These are phyloP conservation scores for Etheostoma nigrum DNA, from an alignment of 2,797 vertebrate species.

Conservation along the genomic window DNA sequence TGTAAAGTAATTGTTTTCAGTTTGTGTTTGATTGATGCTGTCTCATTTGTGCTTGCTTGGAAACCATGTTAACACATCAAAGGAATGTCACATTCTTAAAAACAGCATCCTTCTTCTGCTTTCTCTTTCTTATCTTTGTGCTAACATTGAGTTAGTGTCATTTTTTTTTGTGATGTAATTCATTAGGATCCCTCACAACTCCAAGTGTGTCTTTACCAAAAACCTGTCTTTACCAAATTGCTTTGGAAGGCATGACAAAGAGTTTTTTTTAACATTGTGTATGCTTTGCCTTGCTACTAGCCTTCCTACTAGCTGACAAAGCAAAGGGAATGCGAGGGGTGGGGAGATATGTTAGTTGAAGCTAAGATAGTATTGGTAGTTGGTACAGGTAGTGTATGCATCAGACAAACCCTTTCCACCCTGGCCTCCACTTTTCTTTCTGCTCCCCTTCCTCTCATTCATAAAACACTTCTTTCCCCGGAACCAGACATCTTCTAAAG, in stretches of 20 bases:
- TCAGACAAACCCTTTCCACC: conserved; percentile 2
- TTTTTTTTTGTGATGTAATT: conserved; percentile 11
- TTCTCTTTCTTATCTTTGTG: conserved; percentile 5
- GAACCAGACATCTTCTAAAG: conserved; percentile 8
- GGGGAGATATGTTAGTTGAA: not conserved
- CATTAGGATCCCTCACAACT: conserved; percentile 23
- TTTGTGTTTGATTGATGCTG: not conserved
- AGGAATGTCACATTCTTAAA: conserved; percentile 1
- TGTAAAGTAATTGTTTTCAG: conserved; percentile 1
- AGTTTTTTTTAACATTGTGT: too few relatives aligned
- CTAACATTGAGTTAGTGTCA: conserved; percentile 4
- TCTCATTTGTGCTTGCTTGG: not conserved
- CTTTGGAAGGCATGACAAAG: conserved; percentile 8
- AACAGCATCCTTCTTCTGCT: not conserved
- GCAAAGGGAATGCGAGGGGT: not conserved
- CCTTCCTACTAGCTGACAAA: not conserved
- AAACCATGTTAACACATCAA: not conserved
- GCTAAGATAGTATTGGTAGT: not conserved
- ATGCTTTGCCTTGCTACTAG: too few relatives aligned
- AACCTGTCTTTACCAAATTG: conserved; percentile 23
- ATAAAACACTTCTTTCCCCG: conserved; percentile 17
- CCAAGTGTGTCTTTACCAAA: conserved; percentile 40
- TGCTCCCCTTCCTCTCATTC: conserved; percentile 7
- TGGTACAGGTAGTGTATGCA: not conserved
- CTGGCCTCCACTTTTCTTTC: not conserved